phyloP scores from a whole-genome alignment of 2,888 invertebrate genomes.

The Tenthredo notha region DNA sequence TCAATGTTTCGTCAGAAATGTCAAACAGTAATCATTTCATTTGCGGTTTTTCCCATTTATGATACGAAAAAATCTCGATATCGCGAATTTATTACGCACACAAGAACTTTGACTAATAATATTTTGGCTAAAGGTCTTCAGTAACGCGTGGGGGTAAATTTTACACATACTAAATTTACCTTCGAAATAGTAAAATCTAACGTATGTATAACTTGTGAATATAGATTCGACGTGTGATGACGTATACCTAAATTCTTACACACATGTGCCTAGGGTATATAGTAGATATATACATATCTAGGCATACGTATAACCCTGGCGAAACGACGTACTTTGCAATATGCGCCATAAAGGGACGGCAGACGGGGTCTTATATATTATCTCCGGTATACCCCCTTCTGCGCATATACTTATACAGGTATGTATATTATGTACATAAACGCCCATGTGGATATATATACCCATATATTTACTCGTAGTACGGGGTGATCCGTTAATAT shows the following conservation, averaged over 20 bases:
- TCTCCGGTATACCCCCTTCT: conserved; percentile 45
- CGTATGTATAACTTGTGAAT: not conserved
- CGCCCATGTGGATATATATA: not conserved
- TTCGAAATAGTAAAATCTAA: conserved; percentile 4
- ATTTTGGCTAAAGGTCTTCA: not conserved
- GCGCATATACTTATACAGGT: conserved; percentile 27
- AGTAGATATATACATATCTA: not conserved
- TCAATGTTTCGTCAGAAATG: no score
- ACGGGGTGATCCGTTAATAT: conserved; percentile 10
- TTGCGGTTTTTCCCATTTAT: not conserved
- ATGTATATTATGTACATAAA: conserved; percentile 22
- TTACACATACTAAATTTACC: not conserved
- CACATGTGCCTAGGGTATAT: not conserved
- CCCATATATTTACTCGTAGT: not conserved
- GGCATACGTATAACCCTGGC: not conserved
- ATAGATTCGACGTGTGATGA: not conserved
- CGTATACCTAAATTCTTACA: not conserved
- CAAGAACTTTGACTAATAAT: no score
- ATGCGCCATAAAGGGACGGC: conserved; percentile 50
- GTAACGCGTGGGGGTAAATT: not conserved
- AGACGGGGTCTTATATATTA: conserved; percentile 46
- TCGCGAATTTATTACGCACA: no score
- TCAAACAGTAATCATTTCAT: no score
- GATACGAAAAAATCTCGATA: no score
- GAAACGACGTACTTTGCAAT: conserved; percentile 49